Base-by-base conservation (phyloP, 2,113 vertebrate species). In the Coreoperca whiteheadi region DNA sequence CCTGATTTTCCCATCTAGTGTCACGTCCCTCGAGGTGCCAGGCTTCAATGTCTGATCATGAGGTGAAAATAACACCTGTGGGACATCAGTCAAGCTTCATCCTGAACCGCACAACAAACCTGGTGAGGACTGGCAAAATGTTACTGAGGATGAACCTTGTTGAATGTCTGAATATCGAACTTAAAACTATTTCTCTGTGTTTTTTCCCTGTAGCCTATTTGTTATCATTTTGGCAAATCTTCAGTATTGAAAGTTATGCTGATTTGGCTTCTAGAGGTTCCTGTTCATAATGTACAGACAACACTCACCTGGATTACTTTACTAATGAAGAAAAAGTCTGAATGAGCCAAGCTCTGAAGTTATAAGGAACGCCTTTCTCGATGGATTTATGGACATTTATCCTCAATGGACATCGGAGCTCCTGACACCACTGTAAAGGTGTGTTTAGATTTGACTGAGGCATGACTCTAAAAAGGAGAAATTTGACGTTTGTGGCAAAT, bases 391-490 rank as follows among this genome's bases (percentile, higher is more conserved):
- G 3, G 32, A 41, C n/a, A 2, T 56, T 10, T 8, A 10, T 25
- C 53, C 32, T 48, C 41, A 14, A 21, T 34, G 23, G 21, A 20
- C 20, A 69, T 25, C 18, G 2, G 10, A 20, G 2, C 63, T 46
- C 56, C 21, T 65, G 75, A 12, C 43, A 37, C 4, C 10, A 2
- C 12, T 74, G 12, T 25, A 50, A 23, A 25, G 8, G 39, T 53
- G 46, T 39, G 0, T 67, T 89, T 64, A 64, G 34, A 51, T 69
- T 28, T 73, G 16, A 51, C 32, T 74, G 16, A 64, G 18, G 12
- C 32, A 2, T 4, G 34, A 53, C 50, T 77, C n/a, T 73, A 6
- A 28, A 16, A 30, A 18, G 12, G 46, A 15, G 14, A 34, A 16
- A 16, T 37, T 34, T 39, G 28, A 76, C 1, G 9, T 50, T 41